phyloP scores from a whole-genome alignment of 2,888 invertebrate species.

The Nezara viridula region DNA sequence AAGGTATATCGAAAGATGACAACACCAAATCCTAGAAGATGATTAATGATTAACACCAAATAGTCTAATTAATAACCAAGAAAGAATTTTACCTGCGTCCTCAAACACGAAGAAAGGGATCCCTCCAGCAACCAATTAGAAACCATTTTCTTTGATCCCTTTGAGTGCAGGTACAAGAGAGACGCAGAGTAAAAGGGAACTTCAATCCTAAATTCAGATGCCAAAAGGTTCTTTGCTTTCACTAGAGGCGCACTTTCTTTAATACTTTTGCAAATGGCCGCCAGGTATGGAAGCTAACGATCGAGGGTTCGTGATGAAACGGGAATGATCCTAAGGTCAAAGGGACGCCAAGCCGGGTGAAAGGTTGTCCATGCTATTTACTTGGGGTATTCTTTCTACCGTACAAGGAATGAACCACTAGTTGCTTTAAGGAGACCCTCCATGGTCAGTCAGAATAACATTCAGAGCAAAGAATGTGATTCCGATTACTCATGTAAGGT shows the following conservation, averaged over 20 bases:
- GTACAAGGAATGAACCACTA: too few relatives aligned
- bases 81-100: neutral
- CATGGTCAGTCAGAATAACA: too few relatives aligned
- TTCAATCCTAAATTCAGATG: neutral
- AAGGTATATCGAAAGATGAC: too few relatives aligned
- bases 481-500: too few relatives aligned
- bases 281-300: neutral
- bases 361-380: neutral
- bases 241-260: neutral
- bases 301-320: neutral
- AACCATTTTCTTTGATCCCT: neutral
- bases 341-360: neutral
- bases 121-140: neutral
- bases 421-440: too few relatives aligned
- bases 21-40: too few relatives aligned
- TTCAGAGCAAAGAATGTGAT: too few relatives aligned
- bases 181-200: neutral
- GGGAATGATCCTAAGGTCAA: neutral
- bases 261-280: neutral
- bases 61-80: neutral
- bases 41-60: too few relatives aligned
- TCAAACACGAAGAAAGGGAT: neutral
- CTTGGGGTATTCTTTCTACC: neutral
- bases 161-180: neutral
- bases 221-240: neutral